Conservation (phyloP, 2,888 invertebrate species). For the Caenorhabditis wallacei region DNA sequence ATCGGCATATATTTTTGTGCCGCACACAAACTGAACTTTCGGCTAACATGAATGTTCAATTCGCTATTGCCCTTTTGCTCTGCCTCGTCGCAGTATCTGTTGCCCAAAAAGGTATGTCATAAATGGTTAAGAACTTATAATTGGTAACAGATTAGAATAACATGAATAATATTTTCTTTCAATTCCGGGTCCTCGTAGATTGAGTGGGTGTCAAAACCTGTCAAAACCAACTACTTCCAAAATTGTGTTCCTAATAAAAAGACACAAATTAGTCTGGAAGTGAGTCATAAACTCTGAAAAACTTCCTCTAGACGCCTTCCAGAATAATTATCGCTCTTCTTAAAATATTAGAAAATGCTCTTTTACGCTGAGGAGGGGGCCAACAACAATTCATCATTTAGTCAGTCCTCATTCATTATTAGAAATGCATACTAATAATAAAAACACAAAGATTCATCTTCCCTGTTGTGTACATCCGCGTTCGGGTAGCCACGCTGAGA, state of each 20-base stretch:
- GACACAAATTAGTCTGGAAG: slow-evolving; percentile 8
- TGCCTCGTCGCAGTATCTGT: slow-evolving; percentile 57
- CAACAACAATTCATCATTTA: slow-evolving; percentile 8
- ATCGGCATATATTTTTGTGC: slow-evolving; percentile 55
- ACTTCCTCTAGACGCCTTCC: slow-evolving; percentile 20
- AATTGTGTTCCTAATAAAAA: background rate
- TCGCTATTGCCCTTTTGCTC: slow-evolving; percentile 54
- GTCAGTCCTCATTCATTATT: slow-evolving; percentile 2
- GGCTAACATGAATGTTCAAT: slow-evolving; percentile 57
- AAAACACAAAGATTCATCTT: slow-evolving; percentile 36
- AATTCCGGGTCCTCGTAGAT: too few relatives aligned
- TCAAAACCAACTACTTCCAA: slow-evolving; percentile 31
- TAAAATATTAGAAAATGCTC: too few relatives aligned
- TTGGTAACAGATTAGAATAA: too few relatives aligned
- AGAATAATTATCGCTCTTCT: slow-evolving; percentile 21
- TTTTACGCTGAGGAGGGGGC: too few relatives aligned
- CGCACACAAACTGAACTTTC: slow-evolving; percentile 55
- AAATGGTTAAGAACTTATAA: too few relatives aligned
- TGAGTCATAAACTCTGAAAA: slow-evolving; percentile 8
- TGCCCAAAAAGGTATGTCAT: slow-evolving; percentile 59
- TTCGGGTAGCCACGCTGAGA: background rate
- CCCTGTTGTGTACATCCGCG: slow-evolving; percentile 31
- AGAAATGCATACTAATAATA: slow-evolving; percentile 50
- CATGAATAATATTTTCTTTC: too few relatives aligned
- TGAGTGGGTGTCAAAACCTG: slow-evolving; percentile 48